Evolutionary conservation across 1,140 invertebrate species (phyloP), one percentile per base, ranked within the genome.

Genomic region (Bacillus rossius): DNA sequence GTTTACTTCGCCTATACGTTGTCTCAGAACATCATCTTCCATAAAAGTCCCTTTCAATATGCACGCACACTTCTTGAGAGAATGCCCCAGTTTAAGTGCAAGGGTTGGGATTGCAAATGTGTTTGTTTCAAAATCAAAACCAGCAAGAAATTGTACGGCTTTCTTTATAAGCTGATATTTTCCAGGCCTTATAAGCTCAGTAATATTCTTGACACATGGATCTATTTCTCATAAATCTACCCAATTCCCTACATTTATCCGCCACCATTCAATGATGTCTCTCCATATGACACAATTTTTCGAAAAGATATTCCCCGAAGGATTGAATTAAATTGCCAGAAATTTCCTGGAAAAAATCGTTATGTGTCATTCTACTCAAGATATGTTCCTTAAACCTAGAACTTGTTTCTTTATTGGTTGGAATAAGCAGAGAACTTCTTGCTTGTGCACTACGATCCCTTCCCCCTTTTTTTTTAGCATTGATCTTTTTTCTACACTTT

Each of bases 221-320:
- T 55, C 17, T 55, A 43, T 22, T 14, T n/a, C 48, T 14, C 22
- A 55, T 17, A 42, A 55, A 55, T 47, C 40, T 55, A 13, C 53
- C 53, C 43, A 55, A 14, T 29, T 17, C 53, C 3, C 25, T 1
- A 10, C 48, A 22, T 19, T 17, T 23, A 5, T 34, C 19, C 2
- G 14, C 23, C 2, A 55, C 34, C 8, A 3, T 3, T 14, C 5
- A 14, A 10, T 17, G 17, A 20, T 26, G 13, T 43, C 49, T 37
- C 19, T 14, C 16, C 2, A 3, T 5, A 42, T 55, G 37, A 2
- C 53, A 38, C 49, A 26, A 34, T 34, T 34, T 34, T 34, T 34
- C 29, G 26, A 34, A 34, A 17, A 52, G 14, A 23, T 52, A 14
- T 14, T 26, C 8, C 3, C 14, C 50, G 37, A 52, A 52, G 10